Conservation (phyloP, 2,888 invertebrate genomes). For the Drosophila setosimentum region DNA sequence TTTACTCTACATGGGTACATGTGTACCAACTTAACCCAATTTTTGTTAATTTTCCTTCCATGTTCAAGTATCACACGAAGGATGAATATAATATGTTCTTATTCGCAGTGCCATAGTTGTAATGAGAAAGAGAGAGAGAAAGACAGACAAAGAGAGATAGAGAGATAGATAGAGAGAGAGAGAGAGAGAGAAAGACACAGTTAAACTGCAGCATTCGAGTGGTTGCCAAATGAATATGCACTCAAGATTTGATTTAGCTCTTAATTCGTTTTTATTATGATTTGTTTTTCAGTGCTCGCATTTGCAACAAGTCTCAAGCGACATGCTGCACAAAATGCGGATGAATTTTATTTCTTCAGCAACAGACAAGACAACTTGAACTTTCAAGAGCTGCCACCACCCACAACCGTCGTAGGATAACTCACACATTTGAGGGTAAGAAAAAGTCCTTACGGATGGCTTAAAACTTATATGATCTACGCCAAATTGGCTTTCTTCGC, state of each 20-base stretch:
- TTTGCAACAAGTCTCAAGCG: constrained; percentile 29
- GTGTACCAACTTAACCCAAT: constrained; percentile 64
- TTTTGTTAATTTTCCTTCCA: constrained; percentile 50
- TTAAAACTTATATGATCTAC: constrained; percentile 51
- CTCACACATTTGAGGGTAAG: constrained; percentile 34
- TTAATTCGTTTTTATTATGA: constrained; percentile 16
- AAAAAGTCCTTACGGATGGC: constrained; percentile 19
- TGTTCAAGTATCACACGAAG: constrained; percentile 9
- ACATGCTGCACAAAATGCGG: constrained; percentile 34
- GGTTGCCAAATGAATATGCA: constrained; percentile 30
- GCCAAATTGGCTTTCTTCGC: constrained; percentile 29
- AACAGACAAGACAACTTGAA: constrained; percentile 44
- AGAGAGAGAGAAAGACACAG: background rate
- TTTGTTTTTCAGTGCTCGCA: background rate
- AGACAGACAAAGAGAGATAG: constrained; percentile 1
- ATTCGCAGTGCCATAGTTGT: constrained; percentile 5
- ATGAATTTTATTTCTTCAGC: constrained; percentile 59
- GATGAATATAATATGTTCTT: background rate
- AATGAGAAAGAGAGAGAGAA: no score
- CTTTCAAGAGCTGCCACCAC: constrained; percentile 37
- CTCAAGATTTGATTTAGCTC: constrained; percentile 31
- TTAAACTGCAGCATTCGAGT: constrained; percentile 18
- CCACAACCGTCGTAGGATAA: constrained; percentile 39
- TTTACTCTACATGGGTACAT: constrained; percentile 2
- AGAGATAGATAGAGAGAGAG: constrained; percentile 1